These are phyloP conservation scores for Conus betulinus DNA, from an alignment of 1,140 invertebrate genomes.

Conservation along the genomic window DNA sequence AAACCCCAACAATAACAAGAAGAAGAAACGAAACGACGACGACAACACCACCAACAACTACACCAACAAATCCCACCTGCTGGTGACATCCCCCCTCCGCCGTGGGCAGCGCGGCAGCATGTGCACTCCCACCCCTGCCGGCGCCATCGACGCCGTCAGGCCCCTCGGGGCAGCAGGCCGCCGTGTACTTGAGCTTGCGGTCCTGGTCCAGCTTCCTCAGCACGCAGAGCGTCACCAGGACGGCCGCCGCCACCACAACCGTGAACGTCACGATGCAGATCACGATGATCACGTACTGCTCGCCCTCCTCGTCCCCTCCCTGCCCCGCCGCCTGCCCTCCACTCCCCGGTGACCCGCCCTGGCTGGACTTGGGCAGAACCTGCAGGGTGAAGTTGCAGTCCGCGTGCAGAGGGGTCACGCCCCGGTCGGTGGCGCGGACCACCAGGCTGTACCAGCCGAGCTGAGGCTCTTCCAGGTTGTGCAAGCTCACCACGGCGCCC, in stretches of 20 bases:
- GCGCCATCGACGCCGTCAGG: not conserved
- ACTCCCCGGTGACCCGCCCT: not conserved
- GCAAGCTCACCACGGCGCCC: constrained; percentile 50
- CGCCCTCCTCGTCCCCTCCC: not conserved
- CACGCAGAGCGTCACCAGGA: constrained; percentile 44
- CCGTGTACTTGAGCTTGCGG: constrained; percentile 36
- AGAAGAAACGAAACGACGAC: not conserved
- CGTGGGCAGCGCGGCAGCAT: not conserved
- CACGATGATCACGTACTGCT: constrained; percentile 51
- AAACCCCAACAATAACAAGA: not conserved
- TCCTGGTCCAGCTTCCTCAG: constrained; percentile 41
- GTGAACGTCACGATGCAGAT: constrained; percentile 47
- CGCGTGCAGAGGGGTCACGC: constrained; percentile 22
- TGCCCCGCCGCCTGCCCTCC: not conserved
- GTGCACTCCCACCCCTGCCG: not conserved
- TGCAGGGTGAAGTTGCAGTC: constrained; percentile 32
- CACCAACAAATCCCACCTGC: constrained; percentile 6
- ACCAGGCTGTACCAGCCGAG: constrained; percentile 47
- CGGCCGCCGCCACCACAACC: constrained; percentile 39
- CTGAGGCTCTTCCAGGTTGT: constrained; percentile 38
- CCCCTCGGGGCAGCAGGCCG: not conserved
- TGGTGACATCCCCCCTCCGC: not conserved
- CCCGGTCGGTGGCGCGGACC: constrained; percentile 51
- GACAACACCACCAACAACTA: not conserved
- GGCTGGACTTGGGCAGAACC: constrained; percentile 10